These are phyloP conservation scores for Drosophila paranaensis DNA, from an alignment of 2,888 invertebrate genomes.

Conservation along the genomic window DNA sequence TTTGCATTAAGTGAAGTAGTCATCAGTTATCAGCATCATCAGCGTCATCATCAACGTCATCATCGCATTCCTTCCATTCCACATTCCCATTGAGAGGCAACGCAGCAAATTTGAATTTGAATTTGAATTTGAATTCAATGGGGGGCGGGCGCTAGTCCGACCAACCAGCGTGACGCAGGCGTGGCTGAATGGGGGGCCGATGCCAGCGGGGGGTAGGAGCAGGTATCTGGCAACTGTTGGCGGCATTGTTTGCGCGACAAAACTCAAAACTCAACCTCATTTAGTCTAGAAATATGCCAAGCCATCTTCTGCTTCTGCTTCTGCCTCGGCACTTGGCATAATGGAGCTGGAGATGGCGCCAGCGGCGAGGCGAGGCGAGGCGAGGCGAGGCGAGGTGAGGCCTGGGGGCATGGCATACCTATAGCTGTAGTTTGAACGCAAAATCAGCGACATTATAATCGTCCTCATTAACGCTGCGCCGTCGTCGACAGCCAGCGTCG, in stretches of 20 bases:
- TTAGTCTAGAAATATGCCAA: slow-evolving; percentile 76
- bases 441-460: slow-evolving; percentile 81
- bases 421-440: slow-evolving; percentile 76
- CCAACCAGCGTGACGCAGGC: slow-evolving; percentile 47
- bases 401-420: not conserved
- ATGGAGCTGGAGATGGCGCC: slow-evolving; percentile 59
- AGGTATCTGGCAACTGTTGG: slow-evolving; percentile 40
- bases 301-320: slow-evolving; percentile 29
- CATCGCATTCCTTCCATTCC: slow-evolving; percentile 16
- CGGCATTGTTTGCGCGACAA: slow-evolving; percentile 75
- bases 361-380: not conserved
- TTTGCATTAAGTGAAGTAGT: slow-evolving; percentile 81
- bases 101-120: slow-evolving; percentile 77
- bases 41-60: slow-evolving; percentile 21
- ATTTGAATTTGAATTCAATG: slow-evolving; percentile 74
- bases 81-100: slow-evolving; percentile 61
- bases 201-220: too few species aligned
- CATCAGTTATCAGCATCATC: slow-evolving; percentile 72
- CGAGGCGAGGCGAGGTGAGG: not conserved
- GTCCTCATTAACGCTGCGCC: slow-evolving; percentile 74
- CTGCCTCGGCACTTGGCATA: slow-evolving; percentile 68
- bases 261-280: slow-evolving; percentile 77
- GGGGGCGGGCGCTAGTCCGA: slow-evolving; percentile 53
- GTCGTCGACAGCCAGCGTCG: slow-evolving; percentile 20
- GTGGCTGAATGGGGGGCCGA: not conserved